Evolutionary conservation across 2,797 vertebrate species (phyloP), one percentile per base, ranked within the genome.

Genomic region (Rhinogobio ventralis): DNA sequence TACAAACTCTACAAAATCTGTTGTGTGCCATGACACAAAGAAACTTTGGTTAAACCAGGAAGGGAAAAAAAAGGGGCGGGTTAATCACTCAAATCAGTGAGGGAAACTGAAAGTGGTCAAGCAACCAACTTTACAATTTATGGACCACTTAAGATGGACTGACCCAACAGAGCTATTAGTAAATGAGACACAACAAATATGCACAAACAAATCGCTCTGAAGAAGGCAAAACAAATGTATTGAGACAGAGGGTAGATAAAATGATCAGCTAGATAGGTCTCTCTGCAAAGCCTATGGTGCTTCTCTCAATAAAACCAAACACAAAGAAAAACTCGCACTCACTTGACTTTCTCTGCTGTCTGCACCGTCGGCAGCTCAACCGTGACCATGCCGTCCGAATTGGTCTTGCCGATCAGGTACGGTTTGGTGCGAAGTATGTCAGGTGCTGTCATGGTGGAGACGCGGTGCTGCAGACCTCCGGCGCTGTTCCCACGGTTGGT

Each of bases 401-500:
- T 97, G 85, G 97, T 98, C 91, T 99, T 99, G 84, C 97, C 95
- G 0, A 99, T 96, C 89, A 98, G 96, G 90, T 95, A 95, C 2
- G 98, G 98, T 88, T 99, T 99, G 86, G 96, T 97, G 33, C 96
- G 97, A 0, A 99, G 95, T 5, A 99, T 95, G 0, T 99, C 98
- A 0, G 98, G 98, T 0, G 98, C 98, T 0, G 98, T 99, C 93
- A 97, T 98, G 75, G 98, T 97, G 1, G 97, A 97, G 7, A 99
- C 98, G 2, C 97, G 96, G 87, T 99, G 98, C 91, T 99, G 98
- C 80, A 99, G 95, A 6, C 98, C 98, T 0, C 98, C 98, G 0
- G 98, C 98, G 39, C 98, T 99, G 90, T 99, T 99, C 1, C 98
- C 98, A 17, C 98, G 97, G 89, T 99, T 99, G 7, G 98, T 99